Percentiles rank a stretch among this genome's conserved stretches.
phyloP scores from a whole-genome alignment of 64 coral and sea anemone genomes.

The Actinia equina region DNA sequence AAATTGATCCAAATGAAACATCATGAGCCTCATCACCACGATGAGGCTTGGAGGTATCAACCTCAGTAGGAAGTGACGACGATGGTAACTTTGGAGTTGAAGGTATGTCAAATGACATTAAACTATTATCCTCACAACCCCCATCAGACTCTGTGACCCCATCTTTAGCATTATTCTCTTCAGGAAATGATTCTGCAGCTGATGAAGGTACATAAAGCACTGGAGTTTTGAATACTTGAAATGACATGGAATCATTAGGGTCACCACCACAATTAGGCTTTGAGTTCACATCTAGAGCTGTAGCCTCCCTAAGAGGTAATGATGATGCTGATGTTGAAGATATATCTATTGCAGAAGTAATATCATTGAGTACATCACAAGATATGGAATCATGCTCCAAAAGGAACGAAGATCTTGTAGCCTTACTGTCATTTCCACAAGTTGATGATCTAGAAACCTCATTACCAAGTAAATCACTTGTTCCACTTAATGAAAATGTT shows the following conservation, averaged over 20 bases:
- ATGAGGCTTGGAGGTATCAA: not conserved
- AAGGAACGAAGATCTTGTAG: not conserved
- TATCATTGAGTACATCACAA: not conserved
- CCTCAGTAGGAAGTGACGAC: not conserved
- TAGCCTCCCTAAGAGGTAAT: not conserved
- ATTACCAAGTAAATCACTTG: not conserved
- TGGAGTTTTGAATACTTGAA: too few species aligned
- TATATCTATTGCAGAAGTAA: not conserved
- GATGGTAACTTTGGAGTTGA: not conserved
- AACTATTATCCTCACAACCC: not conserved
- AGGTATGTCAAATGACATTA: not conserved
- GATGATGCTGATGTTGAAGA: not conserved
- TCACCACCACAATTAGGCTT: not conserved
- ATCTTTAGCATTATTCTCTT: not conserved
- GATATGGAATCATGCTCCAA: not conserved
- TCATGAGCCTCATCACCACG: slow-evolving; percentile 8
- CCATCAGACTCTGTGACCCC: not conserved
- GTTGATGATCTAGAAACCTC: not conserved
- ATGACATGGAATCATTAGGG: not conserved
- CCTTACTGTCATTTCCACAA: not conserved
- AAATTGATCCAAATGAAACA: slow-evolving; percentile 42
- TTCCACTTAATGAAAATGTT: not conserved
- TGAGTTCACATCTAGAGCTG: not conserved
- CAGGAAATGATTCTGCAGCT: not conserved
- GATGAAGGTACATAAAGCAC: too few species aligned